A percentile compares a stretch with the other conserved stretches of the same genome.
phyloP scores from a whole-genome alignment of 2,797 vertebrate genomes.

The Eulemur rubriventer region DNA sequence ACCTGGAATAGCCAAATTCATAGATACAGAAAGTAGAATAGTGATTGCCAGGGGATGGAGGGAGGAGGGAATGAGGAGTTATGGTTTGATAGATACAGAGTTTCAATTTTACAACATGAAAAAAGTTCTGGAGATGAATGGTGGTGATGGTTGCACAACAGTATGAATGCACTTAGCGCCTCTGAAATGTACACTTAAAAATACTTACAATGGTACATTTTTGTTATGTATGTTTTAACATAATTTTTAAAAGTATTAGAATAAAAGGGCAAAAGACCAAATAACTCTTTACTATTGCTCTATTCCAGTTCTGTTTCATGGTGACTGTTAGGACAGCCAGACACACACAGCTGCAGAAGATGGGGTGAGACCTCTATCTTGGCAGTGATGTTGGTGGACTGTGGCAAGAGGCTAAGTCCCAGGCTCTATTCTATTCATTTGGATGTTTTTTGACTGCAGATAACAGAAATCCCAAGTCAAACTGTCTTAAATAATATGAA shows the following conservation, averaged over 20 bases:
- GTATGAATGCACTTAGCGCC: background rate
- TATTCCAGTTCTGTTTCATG: background rate
- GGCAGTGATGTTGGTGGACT: too few species aligned
- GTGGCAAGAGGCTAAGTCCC: background rate
- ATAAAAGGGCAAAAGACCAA: background rate
- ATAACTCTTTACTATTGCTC: background rate
- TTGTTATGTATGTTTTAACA: background rate
- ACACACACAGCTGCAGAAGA: background rate
- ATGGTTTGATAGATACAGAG: background rate
- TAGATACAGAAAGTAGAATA: background rate
- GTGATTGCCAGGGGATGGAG: rapidly evolving
- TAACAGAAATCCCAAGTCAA: background rate
- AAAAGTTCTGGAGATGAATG: background rate
- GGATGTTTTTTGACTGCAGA: background rate
- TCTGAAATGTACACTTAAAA: background rate
- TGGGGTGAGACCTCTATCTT: rapidly evolving
- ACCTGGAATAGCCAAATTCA: background rate
- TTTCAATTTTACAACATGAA: background rate
- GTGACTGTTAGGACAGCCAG: background rate
- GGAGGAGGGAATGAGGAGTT: too few species aligned
- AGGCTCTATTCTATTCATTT: background rate
- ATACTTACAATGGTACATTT: background rate
- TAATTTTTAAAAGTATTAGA: background rate
- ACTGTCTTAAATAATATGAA: background rate
- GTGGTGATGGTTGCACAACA: background rate